phyloP scores from a whole-genome alignment of 2,113 vertebrate species.

The Amphiprion ocellaris region DNA sequence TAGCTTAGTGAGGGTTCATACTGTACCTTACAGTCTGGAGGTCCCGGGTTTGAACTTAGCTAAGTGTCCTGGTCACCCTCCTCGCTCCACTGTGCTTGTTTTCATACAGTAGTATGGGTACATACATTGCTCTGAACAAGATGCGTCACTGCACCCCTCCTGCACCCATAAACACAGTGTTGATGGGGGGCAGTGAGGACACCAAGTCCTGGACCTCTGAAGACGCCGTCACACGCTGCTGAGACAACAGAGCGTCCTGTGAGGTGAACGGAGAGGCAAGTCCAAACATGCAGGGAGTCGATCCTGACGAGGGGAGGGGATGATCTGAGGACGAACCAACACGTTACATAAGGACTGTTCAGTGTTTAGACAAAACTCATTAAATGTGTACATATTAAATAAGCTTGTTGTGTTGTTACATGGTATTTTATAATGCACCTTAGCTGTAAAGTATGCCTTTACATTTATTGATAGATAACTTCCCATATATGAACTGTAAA shows the following conservation, averaged over 20 bases:
- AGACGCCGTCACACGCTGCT: constrained; percentile 73
- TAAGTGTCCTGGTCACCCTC: background rate
- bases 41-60: background rate
- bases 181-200: constrained; percentile 95
- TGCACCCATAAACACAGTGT: constrained; percentile 96
- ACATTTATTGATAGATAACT: too few relatives aligned
- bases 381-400: too few relatives aligned
- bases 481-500: too few relatives aligned
- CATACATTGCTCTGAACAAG: background rate
- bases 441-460: too few relatives aligned
- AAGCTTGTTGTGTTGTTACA: too few relatives aligned
- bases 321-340: constrained; percentile 73
- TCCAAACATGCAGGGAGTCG: constrained; percentile 95
- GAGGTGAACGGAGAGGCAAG: constrained; percentile 84
- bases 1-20: background rate
- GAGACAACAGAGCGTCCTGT: constrained; percentile 88
- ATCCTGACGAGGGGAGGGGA: constrained; percentile 81
- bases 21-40: constrained; percentile 3
- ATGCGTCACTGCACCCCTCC: constrained; percentile 87
- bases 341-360: too few relatives aligned
- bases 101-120: background rate
- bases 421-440: too few relatives aligned
- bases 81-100: too few relatives aligned
- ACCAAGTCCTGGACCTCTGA: constrained; percentile 87
- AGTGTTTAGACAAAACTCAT: too few relatives aligned